phyloP scores from a whole-genome alignment of 2,797 vertebrate species.

The Phrynocephalus guinanensis region DNA sequence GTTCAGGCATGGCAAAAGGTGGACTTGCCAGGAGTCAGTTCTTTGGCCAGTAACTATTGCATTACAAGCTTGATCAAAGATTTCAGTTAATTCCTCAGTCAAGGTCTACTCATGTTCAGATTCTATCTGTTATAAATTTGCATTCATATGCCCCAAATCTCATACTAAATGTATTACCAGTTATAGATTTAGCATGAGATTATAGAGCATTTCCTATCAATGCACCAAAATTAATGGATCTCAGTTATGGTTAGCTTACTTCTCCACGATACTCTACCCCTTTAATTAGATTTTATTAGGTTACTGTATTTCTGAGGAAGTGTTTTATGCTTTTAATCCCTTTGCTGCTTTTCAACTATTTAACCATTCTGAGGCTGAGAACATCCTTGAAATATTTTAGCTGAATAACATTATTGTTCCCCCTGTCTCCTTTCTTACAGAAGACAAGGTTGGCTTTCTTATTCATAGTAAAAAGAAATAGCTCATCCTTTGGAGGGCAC shows the following conservation, averaged over 20 bases:
- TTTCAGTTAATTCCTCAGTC: neutral
- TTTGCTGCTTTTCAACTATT: neutral
- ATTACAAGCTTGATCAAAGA: neutral
- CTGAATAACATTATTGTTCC: neutral
- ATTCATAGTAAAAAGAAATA: constrained; percentile 11
- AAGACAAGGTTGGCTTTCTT: neutral
- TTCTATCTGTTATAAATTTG: neutral
- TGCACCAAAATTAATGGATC: neutral
- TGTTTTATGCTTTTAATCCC: neutral
- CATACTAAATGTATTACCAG: neutral
- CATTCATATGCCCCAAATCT: neutral
- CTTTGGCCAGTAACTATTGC: neutral
- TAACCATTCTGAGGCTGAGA: constrained; percentile 10
- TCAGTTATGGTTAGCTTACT: neutral
- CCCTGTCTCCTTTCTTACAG: constrained; percentile 29
- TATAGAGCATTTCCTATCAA: neutral
- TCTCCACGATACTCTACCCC: neutral
- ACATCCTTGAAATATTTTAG: neutral
- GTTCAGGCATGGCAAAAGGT: no score
- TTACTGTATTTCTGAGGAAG: neutral
- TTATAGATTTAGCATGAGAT: no score
- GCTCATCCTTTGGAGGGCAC: constrained; percentile 15
- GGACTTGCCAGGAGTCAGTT: no score
- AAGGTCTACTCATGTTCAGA: neutral
- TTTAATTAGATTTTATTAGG: neutral